A percentile compares a stretch with the other conserved stretches of the same genome.
These are phyloP conservation scores for Philopedon plagiatum DNA, from an alignment of 2,888 invertebrate species.

Conservation along the genomic window DNA sequence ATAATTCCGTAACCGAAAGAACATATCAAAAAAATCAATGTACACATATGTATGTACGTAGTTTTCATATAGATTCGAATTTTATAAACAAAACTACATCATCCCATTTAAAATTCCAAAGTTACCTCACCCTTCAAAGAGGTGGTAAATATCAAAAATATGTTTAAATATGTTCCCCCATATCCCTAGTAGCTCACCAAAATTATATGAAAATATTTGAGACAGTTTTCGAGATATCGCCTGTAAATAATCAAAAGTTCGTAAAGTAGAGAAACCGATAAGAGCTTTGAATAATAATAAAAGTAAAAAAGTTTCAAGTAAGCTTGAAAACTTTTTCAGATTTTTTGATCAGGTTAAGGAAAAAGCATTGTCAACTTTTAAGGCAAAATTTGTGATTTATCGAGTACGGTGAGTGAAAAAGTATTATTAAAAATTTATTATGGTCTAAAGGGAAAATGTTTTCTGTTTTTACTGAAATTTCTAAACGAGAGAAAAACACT, in stretches of 20 bases:
- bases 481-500: background rate
- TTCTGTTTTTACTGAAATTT: background rate
- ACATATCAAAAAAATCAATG: too few species aligned
- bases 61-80: too few species aligned
- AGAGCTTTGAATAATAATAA: constrained; percentile 4
- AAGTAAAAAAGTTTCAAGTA: background rate
- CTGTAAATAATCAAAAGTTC: constrained; percentile 9
- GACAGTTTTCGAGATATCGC: too few species aligned
- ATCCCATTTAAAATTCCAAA: too few species aligned
- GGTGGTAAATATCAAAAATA: too few species aligned
- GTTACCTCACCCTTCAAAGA: too few species aligned
- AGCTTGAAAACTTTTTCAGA: constrained; percentile 6
- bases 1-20: too few species aligned
- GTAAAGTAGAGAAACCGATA: background rate
- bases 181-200: too few species aligned
- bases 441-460: background rate
- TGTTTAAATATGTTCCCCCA: too few species aligned
- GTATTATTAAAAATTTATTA: constrained; percentile 8
- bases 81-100: too few species aligned
- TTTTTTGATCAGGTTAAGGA: background rate
- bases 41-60: background rate
- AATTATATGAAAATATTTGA: too few species aligned
- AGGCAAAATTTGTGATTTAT: constrained; percentile 4
- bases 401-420: background rate
- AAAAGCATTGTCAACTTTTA: constrained; percentile 12